These are phyloP conservation scores for Euplagia quadripunctaria DNA, from an alignment of 2,888 invertebrate genomes.

Conservation along the genomic window DNA sequence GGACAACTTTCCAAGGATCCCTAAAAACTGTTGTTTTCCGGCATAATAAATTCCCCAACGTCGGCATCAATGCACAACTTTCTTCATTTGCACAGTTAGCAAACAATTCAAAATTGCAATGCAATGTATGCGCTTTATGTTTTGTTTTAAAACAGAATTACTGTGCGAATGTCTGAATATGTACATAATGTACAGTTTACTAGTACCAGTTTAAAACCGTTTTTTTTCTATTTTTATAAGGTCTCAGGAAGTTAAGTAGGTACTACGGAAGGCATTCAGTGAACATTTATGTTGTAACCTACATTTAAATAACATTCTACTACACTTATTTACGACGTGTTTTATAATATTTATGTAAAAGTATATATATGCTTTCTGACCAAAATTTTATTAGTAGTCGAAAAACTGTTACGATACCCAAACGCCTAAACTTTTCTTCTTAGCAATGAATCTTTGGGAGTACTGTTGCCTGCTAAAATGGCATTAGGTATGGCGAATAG, in stretches of 20 bases:
- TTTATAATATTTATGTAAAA: neutral
- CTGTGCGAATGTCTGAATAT: neutral
- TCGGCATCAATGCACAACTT: constrained; percentile 62
- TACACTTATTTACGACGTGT: neutral
- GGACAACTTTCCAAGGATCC: constrained; percentile 1
- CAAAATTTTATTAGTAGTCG: neutral
- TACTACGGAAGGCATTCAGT: too few relatives aligned
- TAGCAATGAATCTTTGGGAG: neutral
- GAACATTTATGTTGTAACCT: neutral
- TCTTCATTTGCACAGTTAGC: constrained; percentile 62
- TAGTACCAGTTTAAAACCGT: neutral
- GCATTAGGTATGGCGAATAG: neutral
- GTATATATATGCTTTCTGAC: neutral
- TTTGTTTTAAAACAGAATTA: constrained; percentile 12
- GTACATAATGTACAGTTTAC: neutral
- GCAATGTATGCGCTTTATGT: constrained; percentile 14
- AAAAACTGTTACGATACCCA: neutral
- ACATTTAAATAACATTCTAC: neutral
- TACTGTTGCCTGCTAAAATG: neutral
- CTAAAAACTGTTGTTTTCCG: constrained; percentile 52
- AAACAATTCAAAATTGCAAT: constrained; percentile 28
- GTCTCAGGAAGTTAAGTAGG: neutral
- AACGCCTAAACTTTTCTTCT: neutral
- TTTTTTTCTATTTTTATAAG: neutral
- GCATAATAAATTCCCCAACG: constrained; percentile 60